Evolutionary conservation across 2,113 vertebrate genomes (phyloP), one percentile per base, ranked within the genome.

Genomic region (Manacus vitellinus): DNA sequence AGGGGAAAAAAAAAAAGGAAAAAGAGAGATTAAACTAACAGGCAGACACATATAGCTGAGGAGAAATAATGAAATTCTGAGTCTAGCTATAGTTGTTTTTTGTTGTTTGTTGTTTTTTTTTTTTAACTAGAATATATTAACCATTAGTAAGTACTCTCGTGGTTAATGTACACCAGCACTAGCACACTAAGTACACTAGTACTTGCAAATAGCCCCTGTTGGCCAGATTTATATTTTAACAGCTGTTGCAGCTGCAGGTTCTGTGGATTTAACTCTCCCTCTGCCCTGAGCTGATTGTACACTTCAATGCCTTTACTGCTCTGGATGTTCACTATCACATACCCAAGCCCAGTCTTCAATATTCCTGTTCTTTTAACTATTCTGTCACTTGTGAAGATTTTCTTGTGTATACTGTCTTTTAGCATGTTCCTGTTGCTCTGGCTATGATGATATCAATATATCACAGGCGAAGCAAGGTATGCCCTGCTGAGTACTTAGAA

Each of bases 51-150:
- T 5, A 35, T 1, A 68, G 22, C 27, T 76, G 22, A 13, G 30
- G 16, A 2, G 2, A 73, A 66, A 54, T 14, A 1, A 76, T 6
- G 4, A 75, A 65, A 78, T 65, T 65, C 18, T 75, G 54, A 83
- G 41, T 47, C 24, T 33, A 85, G 61, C 9, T 56, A 43, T 12
- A 89, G 23, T 47, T 83, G 54, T 39, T 35, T 9, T 24, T 58
- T 27, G 25, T 22, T 49, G 25, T 25, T 14, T 13, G 13, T 33
- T n/a, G 14, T 59, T 25, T 75, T 75, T 30, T 28, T 78, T 91
- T 91, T 95, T 77, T 2, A 89, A 54, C 33, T 80, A 85, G 71
- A 92, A 70, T 79, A 85, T 25, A 85, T 91, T 88, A 94, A 92
- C 74, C 15, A 55, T 74, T 55, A 84, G 8, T 43, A 63, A 81